These are phyloP conservation scores for Sturnira hondurensis DNA, from an alignment of 2,113 vertebrate species.

Conservation along the genomic window DNA sequence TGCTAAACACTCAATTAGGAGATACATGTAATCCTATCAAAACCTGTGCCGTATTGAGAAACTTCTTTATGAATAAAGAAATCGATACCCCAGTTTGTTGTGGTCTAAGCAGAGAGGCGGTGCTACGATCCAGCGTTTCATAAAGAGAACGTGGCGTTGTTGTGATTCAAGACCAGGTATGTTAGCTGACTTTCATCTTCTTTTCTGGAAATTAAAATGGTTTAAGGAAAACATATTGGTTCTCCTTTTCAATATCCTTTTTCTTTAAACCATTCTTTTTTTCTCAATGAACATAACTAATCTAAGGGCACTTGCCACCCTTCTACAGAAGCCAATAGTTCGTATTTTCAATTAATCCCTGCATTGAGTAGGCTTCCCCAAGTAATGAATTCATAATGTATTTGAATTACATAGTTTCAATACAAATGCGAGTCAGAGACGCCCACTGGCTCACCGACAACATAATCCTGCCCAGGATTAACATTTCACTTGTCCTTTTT, in stretches of 20 bases:
- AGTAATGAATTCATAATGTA: constrained; percentile 22
- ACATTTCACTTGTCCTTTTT: background rate
- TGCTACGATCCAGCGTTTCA: background rate
- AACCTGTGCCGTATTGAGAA: background rate
- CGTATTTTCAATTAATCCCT: constrained; percentile 29
- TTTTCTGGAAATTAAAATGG: constrained; percentile 5
- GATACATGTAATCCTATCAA: background rate
- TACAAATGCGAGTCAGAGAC: background rate
- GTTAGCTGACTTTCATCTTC: background rate
- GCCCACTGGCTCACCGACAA: background rate
- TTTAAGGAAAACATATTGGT: background rate
- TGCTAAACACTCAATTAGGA: background rate
- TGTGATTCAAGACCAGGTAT: background rate
- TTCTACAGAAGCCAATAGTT: constrained; percentile 40
- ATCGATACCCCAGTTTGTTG: background rate
- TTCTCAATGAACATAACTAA: constrained; percentile 5
- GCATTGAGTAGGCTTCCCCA: background rate
- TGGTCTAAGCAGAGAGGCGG: background rate
- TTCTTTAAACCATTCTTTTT: background rate
- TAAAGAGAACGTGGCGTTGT: background rate
- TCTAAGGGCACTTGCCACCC: background rate
- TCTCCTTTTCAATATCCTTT: constrained; percentile 20
- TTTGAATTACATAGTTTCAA: background rate
- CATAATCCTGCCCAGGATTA: background rate
- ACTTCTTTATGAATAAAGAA: background rate